Conservation (phyloP, 2,797 vertebrate genomes). For the Hemitrygon akajei region DNA sequence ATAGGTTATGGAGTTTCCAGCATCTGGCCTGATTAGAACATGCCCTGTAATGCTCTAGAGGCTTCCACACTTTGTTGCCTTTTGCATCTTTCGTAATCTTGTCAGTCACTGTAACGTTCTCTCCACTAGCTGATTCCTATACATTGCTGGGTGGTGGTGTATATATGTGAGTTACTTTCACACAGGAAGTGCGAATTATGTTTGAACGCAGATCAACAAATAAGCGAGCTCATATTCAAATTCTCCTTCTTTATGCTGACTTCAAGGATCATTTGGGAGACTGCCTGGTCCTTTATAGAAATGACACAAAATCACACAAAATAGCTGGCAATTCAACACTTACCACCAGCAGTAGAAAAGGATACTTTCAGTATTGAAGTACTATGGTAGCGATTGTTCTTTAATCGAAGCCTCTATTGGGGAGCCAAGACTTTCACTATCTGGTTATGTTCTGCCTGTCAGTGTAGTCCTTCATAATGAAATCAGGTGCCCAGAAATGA, state of each 20-base stretch:
- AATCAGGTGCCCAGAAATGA: background rate
- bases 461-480: background rate
- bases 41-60: no score
- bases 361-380: no score
- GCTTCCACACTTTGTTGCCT: no score
- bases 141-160: no score
- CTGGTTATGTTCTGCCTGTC: background rate
- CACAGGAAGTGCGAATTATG: no score
- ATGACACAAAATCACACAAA: background rate
- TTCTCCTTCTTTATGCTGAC: background rate
- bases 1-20: no score
- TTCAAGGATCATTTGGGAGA: background rate
- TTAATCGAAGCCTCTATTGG: background rate
- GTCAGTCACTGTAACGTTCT: no score
- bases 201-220: no score
- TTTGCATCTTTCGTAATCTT: no score
- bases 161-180: no score
- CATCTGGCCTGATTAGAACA: no score
- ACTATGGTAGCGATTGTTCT: background rate
- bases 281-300: background rate
- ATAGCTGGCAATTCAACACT: background rate
- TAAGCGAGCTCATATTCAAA: background rate
- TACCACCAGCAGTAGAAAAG: background rate
- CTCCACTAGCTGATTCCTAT: no score
- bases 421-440: background rate